Percentiles rank a stretch among this genome's conserved stretches.
Conservation (phyloP, 2,888 invertebrate species). For the Melipona beecheii region DNA sequence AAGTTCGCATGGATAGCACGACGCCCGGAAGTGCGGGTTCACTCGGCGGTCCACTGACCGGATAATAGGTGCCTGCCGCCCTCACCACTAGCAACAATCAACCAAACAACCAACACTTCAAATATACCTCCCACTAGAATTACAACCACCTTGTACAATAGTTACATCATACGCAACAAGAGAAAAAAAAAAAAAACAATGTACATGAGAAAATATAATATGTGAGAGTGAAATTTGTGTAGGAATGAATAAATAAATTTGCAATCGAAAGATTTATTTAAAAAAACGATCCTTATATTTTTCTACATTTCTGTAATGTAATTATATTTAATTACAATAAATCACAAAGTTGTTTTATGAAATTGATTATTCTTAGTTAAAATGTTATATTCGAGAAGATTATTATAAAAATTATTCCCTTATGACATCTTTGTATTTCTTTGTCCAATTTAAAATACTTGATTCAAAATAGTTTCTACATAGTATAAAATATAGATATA, state of each 20-base stretch:
- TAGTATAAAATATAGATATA: too few species aligned
- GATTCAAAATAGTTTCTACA: background rate
- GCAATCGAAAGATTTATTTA: too few species aligned
- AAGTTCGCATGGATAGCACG: constrained; percentile 84
- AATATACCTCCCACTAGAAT: constrained; percentile 82
- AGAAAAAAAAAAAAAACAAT: constrained; percentile 21
- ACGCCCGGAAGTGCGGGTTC: constrained; percentile 86
- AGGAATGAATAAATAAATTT: background rate
- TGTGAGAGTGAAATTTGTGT: constrained; percentile 25
- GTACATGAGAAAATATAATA: constrained; percentile 28
- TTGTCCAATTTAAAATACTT: background rate
- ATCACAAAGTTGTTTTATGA: too few species aligned
- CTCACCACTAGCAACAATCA: constrained; percentile 92
- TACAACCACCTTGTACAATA: constrained; percentile 73
- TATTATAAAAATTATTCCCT: too few species aligned
- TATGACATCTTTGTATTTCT: background rate
- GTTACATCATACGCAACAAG: constrained; percentile 46
- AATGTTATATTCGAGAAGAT: too few species aligned
- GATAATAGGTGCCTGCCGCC: constrained; percentile 96
- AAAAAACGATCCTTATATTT: too few species aligned
- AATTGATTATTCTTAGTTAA: too few species aligned
- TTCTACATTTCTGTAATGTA: too few species aligned
- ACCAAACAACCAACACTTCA: constrained; percentile 85
- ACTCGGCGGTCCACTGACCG: constrained; percentile 89
- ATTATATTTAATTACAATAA: too few species aligned